Base-by-base conservation (phyloP, 2,888 invertebrate genomes). In the Achlya flavicornis region DNA sequence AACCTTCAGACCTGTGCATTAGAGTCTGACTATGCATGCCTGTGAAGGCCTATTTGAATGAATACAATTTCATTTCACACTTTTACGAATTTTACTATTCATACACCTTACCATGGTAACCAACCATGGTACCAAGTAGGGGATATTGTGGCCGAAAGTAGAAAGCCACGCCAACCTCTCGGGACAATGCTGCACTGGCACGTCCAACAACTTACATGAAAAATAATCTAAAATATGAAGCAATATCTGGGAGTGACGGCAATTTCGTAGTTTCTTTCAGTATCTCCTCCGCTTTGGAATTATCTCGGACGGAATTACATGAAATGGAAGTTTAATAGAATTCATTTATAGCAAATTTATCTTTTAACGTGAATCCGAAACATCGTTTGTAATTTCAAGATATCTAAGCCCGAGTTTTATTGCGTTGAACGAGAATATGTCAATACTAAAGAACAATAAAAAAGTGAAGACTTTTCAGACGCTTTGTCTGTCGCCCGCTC, bases 251-350 rank as follows among this genome's bases (percentile, higher is more conserved):
- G 3, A 53, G 53, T 53, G 53, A 19, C 6, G 53, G 53, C 53
- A 53, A 53, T 53, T 53, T n/a, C 53, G 8, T 19, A 53, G 53
- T 53, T 53, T 7, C 16, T n/a, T 19, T 53, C 48, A 16, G 16
- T 48, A 2, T 16, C 16, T 6, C 14, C 8, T 38, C 6, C 16
- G 53, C 8, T 48, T 48, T 48, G 19, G 10, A 53, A 53, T 53
- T 1, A 53, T 53, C 53, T 5, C 19, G 53, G 48, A 19, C 16
- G 3, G 1, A 19, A 35, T 35, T 53, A 53, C 0, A 7, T 10
- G 53, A n/a, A 53, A 53, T 53, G 53, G 19, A 53, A 53, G n/a
- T 53, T 19, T 53, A 53, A 53, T 19, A 7, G 53, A 53, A 53
- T 53, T 53, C 19, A 53, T 53, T 53, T 53, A 8, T 19, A 10